Evolutionary conservation across 2,888 invertebrate species (phyloP), one percentile per base, ranked within the genome.

Genomic region (Metopia argyrocephala): DNA sequence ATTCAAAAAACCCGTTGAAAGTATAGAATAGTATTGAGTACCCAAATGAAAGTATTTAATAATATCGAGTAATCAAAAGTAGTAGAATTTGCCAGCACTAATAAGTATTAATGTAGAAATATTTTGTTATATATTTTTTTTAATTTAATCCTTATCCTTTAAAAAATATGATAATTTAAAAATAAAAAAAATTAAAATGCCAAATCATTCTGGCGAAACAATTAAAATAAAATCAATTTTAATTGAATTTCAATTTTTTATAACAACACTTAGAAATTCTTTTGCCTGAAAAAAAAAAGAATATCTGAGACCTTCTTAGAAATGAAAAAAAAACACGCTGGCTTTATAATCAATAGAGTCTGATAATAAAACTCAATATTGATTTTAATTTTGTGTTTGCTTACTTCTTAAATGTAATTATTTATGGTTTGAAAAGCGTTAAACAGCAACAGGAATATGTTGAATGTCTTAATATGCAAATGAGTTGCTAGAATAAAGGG

Each of bases 401-500:
- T 38, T 38, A 15, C 15, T 9, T 38, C 15, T 38, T 4, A 0
- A 38, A 38, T 15, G 15, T 15, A 38, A 75, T 75, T 75, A 62
- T 62, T 65, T 69, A 73, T 73, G 80, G 76, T 81, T 74, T 57
- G 50, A 38, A 38, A 38, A 38, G 64, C 48, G 74, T 56, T 23
- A 76, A n/a, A 65, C 25, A 23, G 31, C 7, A 56, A 12, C 18
- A 28, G 6, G 15, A 9, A 56, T 61, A 69, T 78, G 38, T 4
- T 38, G 12, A 38, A 38, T 38, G 83, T 59, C 68, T 70, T 61
- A 61, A 38, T 38, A 38, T 38, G 38, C 38, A 38, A 38, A 38
- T 38, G 12, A 38, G 2, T 38, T 1, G n/a, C n/a, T n/a, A n/a
- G 15, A 3, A 38, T 38, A 38, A 38, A 15, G 2, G n/a, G n/a